Conservation (phyloP, 2,113 vertebrate species). For the Grantiella picta region DNA sequence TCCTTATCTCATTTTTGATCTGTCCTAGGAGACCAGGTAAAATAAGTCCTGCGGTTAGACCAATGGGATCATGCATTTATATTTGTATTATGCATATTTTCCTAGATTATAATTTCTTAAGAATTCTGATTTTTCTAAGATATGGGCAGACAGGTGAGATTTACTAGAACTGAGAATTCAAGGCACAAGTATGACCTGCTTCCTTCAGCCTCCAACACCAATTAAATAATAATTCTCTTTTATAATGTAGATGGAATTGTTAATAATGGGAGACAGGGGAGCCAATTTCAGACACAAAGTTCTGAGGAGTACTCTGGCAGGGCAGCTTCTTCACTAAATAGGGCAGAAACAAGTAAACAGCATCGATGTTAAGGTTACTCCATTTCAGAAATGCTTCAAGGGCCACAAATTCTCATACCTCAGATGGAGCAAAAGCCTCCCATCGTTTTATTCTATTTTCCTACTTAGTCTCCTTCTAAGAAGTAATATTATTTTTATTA, state of each 20-base stretch:
- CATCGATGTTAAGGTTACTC: background rate
- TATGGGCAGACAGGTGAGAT: background rate
- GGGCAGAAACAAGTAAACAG: background rate
- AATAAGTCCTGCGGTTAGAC: background rate
- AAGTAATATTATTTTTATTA: background rate
- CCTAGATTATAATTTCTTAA: background rate
- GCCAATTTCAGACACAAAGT: background rate
- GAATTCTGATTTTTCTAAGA: background rate
- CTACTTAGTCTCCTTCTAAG: background rate
- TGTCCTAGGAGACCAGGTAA: background rate
- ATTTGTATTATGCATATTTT: background rate
- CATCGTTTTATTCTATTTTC: background rate
- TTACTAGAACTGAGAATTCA: background rate
- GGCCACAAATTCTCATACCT: background rate
- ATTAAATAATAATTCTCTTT: background rate
- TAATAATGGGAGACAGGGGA: background rate
- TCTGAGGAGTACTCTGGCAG: background rate
- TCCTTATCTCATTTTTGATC: background rate
- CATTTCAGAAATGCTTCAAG: background rate
- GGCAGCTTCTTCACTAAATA: background rate
- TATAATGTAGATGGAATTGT: background rate
- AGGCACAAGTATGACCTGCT: background rate
- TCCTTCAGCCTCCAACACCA: background rate
- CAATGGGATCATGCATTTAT: background rate
- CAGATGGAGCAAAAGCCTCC: background rate